Percentiles rank a stretch among this genome's conserved stretches.
phyloP scores from a whole-genome alignment of 2,888 invertebrate genomes.

The Caenorhabditis sp. region DNA sequence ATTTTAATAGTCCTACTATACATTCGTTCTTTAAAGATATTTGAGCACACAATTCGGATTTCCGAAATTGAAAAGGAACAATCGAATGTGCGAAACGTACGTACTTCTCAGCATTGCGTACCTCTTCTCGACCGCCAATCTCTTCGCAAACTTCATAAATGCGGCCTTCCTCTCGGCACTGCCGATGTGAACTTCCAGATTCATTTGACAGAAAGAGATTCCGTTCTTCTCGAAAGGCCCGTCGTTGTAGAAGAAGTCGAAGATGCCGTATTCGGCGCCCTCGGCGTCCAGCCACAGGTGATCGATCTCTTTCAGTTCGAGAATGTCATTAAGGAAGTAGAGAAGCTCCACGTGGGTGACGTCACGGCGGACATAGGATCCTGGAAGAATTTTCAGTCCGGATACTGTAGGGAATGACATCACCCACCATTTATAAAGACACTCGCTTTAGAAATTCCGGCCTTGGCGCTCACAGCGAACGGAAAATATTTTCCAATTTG shows the following conservation, averaged over 20 bases:
- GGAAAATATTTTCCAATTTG: constrained; percentile 54
- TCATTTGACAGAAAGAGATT: constrained; percentile 39
- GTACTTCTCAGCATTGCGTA: constrained; percentile 18
- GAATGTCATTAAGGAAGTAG: constrained; percentile 28
- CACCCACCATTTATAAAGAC: constrained; percentile 24
- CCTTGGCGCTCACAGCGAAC: constrained; percentile 46
- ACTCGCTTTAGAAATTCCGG: constrained; percentile 45
- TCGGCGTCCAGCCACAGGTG: constrained; percentile 48
- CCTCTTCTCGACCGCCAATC: constrained; percentile 3
- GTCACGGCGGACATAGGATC: neutral
- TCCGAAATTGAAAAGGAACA: constrained; percentile 29
- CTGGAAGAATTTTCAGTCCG: no score
- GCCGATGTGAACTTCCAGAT: constrained; percentile 30
- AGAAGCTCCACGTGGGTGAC: constrained; percentile 33
- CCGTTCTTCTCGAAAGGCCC: neutral
- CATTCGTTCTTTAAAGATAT: constrained; percentile 9
- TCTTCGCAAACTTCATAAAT: constrained; percentile 14
- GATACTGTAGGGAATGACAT: no score
- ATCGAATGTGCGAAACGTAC: constrained; percentile 12
- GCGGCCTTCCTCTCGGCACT: neutral
- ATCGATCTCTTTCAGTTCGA: constrained; percentile 14
- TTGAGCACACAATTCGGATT: constrained; percentile 18
- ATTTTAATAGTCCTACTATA: no score
- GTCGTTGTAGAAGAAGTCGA: constrained; percentile 36
- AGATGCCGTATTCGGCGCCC: constrained; percentile 23